A percentile compares a stretch with the other conserved stretches of the same genome.
phyloP scores from a whole-genome alignment of 1,140 invertebrate genomes.

The Trichomalopsis sarcophagae region DNA sequence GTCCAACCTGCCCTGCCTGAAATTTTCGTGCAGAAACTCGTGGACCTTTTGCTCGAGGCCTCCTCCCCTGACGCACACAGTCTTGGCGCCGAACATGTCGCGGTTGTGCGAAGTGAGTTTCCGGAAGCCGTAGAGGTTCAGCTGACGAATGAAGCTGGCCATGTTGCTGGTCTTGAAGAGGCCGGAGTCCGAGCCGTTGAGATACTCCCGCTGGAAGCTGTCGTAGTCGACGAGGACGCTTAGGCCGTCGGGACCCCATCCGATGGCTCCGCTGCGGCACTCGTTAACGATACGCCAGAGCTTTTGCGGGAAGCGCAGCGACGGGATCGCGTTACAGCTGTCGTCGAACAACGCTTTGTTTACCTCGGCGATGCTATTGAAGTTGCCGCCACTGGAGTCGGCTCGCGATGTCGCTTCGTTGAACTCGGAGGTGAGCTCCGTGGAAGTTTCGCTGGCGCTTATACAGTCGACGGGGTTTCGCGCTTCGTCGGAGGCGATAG shows the following conservation, averaged over 20 bases:
- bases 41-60: conserved; percentile 78
- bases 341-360: neutral
- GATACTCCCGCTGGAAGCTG: conserved; percentile 75
- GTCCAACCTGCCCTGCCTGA: conserved; percentile 74
- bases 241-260: conserved; percentile 75
- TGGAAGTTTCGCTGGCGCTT: neutral
- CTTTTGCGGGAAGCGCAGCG: conserved; percentile 79
- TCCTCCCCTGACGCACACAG: neutral
- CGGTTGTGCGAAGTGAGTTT: conserved; percentile 78
- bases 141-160: conserved; percentile 78
- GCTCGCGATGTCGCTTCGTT: neutral
- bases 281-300: conserved; percentile 78
- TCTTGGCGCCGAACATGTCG: conserved; percentile 62
- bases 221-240: conserved; percentile 78
- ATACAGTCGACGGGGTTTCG: neutral
- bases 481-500: neutral
- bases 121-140: conserved; percentile 79
- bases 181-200: conserved; percentile 71
- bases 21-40: conserved; percentile 78
- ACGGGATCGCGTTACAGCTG: conserved; percentile 50
- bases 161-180: conserved; percentile 80
- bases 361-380: neutral
- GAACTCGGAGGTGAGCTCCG: neutral
- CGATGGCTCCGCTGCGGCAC: conserved; percentile 74
- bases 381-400: neutral